phyloP scores from a whole-genome alignment of 2,888 invertebrate species.

The Flexamia atlantica region DNA sequence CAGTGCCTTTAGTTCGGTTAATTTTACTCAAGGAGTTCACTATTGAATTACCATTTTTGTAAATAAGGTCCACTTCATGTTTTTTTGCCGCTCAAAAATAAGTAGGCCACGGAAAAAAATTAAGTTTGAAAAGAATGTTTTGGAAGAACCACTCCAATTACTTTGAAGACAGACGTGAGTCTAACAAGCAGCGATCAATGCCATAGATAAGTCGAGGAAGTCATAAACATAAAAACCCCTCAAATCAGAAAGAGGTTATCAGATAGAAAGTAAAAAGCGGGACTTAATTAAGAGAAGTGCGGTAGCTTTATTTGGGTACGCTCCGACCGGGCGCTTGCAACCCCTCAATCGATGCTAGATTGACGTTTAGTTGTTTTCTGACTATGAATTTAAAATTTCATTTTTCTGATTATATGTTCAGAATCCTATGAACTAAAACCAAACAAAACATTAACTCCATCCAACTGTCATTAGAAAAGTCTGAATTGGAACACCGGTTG shows the following conservation, averaged over 20 bases:
- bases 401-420: no score
- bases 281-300: background rate
- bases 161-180: background rate
- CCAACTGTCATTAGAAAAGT: no score
- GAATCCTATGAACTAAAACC: no score
- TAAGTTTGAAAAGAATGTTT: background rate
- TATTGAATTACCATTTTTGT: no score
- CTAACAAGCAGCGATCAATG: background rate
- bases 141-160: slow-evolving; percentile 15
- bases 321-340: background rate
- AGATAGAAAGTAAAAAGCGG: slow-evolving; percentile 22
- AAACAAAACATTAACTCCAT: no score
- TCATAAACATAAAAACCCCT: background rate
- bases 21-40: no score
- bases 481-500: no score
- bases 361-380: no score
- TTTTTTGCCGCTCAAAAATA: background rate
- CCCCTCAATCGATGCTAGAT: no score
- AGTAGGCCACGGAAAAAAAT: background rate
- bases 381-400: no score
- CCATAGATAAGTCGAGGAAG: background rate
- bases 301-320: background rate
- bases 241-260: background rate
- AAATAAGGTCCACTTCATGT: no score
- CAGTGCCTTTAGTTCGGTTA: no score